These are phyloP conservation scores for Megalopta genalis DNA, from an alignment of 1,140 invertebrate genomes.

Conservation along the genomic window DNA sequence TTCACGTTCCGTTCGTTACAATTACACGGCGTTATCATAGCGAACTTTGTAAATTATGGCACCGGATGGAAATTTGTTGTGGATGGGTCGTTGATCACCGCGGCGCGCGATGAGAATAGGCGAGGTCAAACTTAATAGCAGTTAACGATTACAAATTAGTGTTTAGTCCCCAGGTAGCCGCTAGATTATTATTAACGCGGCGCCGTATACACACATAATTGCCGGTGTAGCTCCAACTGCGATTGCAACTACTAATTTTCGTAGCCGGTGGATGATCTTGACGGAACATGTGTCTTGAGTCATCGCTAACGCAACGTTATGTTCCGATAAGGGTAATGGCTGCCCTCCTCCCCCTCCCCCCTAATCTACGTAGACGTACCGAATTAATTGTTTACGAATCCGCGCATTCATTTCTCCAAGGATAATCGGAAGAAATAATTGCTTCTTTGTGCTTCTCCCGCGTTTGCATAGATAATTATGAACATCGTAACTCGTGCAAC, in stretches of 20 bases:
- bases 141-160: slow-evolving; percentile 63
- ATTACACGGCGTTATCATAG: background rate
- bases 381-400: background rate
- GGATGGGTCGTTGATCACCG: slow-evolving; percentile 43
- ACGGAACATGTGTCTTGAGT: slow-evolving; percentile 37
- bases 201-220: slow-evolving; percentile 43
- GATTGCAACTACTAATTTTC: slow-evolving; percentile 62
- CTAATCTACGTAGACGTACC: background rate
- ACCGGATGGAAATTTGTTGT: background rate
- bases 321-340: slow-evolving; percentile 11
- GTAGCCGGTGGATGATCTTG: slow-evolving; percentile 29
- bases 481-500: background rate
- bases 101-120: slow-evolving; percentile 30
- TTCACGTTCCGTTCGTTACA: background rate
- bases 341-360: too few species aligned
- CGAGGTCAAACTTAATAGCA: slow-evolving; percentile 62
- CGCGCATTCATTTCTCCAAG: background rate
- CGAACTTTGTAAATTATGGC: background rate
- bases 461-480: background rate
- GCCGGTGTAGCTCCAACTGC: slow-evolving; percentile 44
- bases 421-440: background rate
- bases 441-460: background rate
- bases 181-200: slow-evolving; percentile 63
- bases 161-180: slow-evolving; percentile 49
- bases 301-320: slow-evolving; percentile 20